Evolutionary conservation across 2,888 invertebrate genomes (phyloP).

Genomic region (Nomada lathburiana): DNA sequence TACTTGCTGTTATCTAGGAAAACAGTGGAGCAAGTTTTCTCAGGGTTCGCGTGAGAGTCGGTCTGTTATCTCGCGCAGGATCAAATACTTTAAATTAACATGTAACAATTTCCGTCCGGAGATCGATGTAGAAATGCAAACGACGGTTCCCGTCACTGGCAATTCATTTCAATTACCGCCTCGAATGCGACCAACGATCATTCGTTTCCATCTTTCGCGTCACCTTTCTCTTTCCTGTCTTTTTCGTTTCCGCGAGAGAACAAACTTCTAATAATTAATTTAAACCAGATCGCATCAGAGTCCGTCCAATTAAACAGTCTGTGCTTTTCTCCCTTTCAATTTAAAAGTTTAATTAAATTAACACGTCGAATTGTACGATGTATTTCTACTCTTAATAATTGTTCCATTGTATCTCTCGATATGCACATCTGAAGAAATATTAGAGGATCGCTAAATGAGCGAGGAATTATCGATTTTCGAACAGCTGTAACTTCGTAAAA

Average conservation of each 20-base stretch:
- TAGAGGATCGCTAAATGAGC: too few species aligned
- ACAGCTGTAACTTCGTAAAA: too few species aligned
- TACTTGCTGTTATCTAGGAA: background rate
- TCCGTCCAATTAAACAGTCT: too few species aligned
- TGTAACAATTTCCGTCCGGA: constrained; percentile 49
- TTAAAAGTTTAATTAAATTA: too few species aligned
- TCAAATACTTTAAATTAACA: constrained; percentile 49
- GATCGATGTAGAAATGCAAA: constrained; percentile 38
- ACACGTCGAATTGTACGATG: too few species aligned
- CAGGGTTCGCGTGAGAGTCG: constrained; percentile 34
- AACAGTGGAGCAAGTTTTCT: background rate
- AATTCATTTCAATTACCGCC: constrained; percentile 52
- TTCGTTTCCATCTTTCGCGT: constrained; percentile 4
- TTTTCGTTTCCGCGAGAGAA: background rate
- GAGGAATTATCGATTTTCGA: too few species aligned
- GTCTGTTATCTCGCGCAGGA: constrained; percentile 22
- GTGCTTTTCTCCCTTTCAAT: too few species aligned
- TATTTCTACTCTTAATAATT: too few species aligned
- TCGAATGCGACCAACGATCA: constrained; percentile 35
- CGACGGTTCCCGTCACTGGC: constrained; percentile 14
- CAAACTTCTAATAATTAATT: too few species aligned
- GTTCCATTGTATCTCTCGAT: too few species aligned
- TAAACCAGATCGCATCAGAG: too few species aligned
- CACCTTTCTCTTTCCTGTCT: constrained; percentile 2
- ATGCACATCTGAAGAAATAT: too few species aligned